Conservation (phyloP, 2,797 vertebrate species). For the Aulostomus chinensis region DNA sequence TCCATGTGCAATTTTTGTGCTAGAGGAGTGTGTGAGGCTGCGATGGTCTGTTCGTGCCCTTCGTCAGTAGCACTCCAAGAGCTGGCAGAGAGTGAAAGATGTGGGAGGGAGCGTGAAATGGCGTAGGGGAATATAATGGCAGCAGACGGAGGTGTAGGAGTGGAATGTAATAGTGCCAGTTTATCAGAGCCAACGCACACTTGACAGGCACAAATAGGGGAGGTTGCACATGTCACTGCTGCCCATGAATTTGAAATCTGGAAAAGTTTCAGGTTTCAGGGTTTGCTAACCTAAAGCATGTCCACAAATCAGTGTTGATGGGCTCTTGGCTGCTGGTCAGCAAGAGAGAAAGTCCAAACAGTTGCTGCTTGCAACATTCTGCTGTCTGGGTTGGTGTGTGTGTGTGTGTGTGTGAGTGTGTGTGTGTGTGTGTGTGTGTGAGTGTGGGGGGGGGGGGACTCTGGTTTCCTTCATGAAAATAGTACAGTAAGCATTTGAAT, state of each 20-base stretch:
- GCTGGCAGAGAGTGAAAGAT: conserved; percentile 45
- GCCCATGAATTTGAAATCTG: conserved; percentile 50
- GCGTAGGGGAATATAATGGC: conserved; percentile 61
- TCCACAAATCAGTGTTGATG: conserved; percentile 20
- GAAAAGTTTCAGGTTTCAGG: conserved; percentile 32
- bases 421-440: no score
- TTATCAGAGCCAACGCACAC: conserved; percentile 65
- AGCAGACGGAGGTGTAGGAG: conserved; percentile 66
- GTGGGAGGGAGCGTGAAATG: conserved; percentile 72
- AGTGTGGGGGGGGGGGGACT: no score
- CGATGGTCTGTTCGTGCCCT: conserved; percentile 49
- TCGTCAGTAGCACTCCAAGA: conserved; percentile 35
- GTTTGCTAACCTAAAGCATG: conserved; percentile 18
- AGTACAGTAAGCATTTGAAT: no score
- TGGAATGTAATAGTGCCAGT: conserved; percentile 65
- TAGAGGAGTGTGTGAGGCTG: conserved; percentile 17
- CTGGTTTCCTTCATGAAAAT: no score
- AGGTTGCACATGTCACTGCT: conserved; percentile 49
- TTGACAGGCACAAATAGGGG: conserved; percentile 57
- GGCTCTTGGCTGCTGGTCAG: conserved; percentile 11
- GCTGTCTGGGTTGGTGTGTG: no score
- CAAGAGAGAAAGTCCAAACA: conserved; percentile 19
- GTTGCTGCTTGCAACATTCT: conserved; percentile 13
- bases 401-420: no score
- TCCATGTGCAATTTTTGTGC: conserved; percentile 43